phyloP scores from a whole-genome alignment of 92 coral and sea anemone genomes.

The Actinostola sp. region DNA sequence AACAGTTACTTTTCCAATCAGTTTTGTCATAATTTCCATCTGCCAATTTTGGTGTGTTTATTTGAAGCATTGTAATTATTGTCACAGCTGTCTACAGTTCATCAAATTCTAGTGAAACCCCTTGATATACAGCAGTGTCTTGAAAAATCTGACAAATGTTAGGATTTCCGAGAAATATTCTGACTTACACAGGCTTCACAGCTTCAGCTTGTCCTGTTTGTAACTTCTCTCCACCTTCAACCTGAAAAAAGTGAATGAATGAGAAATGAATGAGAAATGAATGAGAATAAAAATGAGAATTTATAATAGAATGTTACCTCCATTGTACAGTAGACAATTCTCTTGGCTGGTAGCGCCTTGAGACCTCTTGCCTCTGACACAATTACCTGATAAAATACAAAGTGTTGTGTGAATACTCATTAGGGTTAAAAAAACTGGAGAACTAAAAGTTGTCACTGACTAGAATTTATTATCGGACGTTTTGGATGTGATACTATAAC shows the following conservation, averaged over 20 bases:
- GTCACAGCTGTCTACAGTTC: too few species aligned
- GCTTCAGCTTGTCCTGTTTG: constrained; percentile 95
- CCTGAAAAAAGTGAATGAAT: constrained; percentile 48
- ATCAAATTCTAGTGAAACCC: too few species aligned
- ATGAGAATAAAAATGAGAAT: not conserved
- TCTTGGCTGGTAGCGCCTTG: constrained; percentile 76
- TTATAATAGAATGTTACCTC: constrained; percentile 65
- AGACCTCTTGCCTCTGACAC: constrained; percentile 91
- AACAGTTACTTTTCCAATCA: too few species aligned
- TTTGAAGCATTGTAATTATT: too few species aligned
- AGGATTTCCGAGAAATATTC: not conserved
- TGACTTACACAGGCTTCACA: constrained; percentile 76
- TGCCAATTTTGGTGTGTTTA: too few species aligned
- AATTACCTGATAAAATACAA: constrained; percentile 56
- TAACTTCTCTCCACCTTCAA: constrained; percentile 96
- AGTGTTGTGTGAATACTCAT: too few species aligned
- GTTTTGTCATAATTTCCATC: too few species aligned
- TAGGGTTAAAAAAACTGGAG: not conserved
- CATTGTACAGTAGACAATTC: constrained; percentile 97
- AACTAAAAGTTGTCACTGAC: too few species aligned
- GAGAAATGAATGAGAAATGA: not conserved
- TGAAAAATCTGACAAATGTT: not conserved
- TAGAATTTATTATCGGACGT: too few species aligned
- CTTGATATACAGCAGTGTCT: too few species aligned
- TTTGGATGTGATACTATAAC: too few species aligned